phyloP scores from a whole-genome alignment of 2,113 vertebrate species.

The Mobula hypostoma region DNA sequence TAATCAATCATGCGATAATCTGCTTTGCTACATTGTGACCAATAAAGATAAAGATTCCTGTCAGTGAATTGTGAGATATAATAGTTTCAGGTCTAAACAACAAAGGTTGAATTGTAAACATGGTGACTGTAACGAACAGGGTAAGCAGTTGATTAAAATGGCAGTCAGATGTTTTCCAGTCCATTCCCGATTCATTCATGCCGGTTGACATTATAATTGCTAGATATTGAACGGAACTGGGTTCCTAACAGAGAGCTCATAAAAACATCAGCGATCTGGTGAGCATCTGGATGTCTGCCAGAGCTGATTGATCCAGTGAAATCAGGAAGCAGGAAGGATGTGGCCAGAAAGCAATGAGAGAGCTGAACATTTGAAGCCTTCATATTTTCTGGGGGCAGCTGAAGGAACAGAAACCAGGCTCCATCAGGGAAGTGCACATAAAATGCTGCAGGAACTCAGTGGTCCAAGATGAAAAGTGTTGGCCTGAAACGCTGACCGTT shows the following conservation, averaged over 20 bases:
- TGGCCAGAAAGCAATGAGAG: not conserved
- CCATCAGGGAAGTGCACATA: not conserved
- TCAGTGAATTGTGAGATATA: not conserved
- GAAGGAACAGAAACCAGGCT: not conserved
- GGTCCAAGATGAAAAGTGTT: too few relatives aligned
- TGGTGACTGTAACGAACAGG: too few relatives aligned
- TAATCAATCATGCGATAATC: not conserved
- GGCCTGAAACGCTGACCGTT: too few relatives aligned
- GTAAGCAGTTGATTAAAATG: not conserved
- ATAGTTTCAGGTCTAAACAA: not conserved
- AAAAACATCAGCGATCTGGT: not conserved
- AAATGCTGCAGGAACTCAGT: too few relatives aligned
- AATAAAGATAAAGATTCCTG: not conserved
- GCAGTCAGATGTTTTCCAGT: not conserved
- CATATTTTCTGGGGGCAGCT: not conserved
- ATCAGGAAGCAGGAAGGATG: not conserved
- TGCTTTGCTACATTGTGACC: not conserved
- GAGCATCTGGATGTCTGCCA: not conserved
- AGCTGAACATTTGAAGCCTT: not conserved
- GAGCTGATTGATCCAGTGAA: not conserved
- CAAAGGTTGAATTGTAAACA: not conserved
- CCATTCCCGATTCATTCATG: not conserved
- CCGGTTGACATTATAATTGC: not conserved
- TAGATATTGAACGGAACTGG: not conserved
- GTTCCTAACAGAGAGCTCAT: not conserved